A percentile compares a stretch with the other conserved stretches of the same genome.
phyloP scores from a whole-genome alignment of 2,888 invertebrate genomes.

The Peribatodes rhomboidaria region DNA sequence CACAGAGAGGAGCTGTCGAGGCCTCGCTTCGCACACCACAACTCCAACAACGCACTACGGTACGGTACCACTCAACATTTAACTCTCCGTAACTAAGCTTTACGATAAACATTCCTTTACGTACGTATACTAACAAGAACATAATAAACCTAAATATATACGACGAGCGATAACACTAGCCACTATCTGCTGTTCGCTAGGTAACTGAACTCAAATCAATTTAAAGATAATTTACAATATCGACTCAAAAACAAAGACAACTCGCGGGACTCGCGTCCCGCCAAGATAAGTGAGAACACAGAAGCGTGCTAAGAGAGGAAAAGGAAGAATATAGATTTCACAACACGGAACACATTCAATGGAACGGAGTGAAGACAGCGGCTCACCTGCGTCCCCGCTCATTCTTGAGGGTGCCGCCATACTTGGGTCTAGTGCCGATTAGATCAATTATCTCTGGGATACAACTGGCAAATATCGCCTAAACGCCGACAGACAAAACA shows the following conservation, averaged over 20 bases:
- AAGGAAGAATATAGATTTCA: constrained; percentile 85
- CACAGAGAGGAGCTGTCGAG: constrained; percentile 74
- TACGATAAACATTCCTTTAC: constrained; percentile 84
- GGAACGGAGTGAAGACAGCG: constrained; percentile 87
- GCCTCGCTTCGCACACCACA: constrained; percentile 71
- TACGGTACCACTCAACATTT: constrained; percentile 86
- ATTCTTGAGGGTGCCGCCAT: constrained; percentile 99
- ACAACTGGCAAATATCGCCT: constrained; percentile 99
- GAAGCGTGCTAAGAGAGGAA: constrained; percentile 88
- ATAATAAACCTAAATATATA: constrained; percentile 75
- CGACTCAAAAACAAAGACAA: constrained; percentile 85
- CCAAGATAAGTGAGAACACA: constrained; percentile 87
- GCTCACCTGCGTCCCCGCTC: constrained; percentile 99
- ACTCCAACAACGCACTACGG: constrained; percentile 84
- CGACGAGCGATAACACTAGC: constrained; percentile 86
- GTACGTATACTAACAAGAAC: constrained; percentile 83
- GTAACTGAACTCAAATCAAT: constrained; percentile 82
- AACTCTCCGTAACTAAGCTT: constrained; percentile 84
- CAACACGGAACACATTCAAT: constrained; percentile 88
- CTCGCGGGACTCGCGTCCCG: constrained; percentile 83
- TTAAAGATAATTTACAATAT: constrained; percentile 83
- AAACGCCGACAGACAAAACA: constrained; percentile 89
- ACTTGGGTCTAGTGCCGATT: constrained; percentile 99
- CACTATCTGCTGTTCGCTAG: constrained; percentile 86
- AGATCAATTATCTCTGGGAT: constrained; percentile 99